Base-by-base conservation (phyloP, 2,113 vertebrate genomes). In the Micronycteris hirsuta region DNA sequence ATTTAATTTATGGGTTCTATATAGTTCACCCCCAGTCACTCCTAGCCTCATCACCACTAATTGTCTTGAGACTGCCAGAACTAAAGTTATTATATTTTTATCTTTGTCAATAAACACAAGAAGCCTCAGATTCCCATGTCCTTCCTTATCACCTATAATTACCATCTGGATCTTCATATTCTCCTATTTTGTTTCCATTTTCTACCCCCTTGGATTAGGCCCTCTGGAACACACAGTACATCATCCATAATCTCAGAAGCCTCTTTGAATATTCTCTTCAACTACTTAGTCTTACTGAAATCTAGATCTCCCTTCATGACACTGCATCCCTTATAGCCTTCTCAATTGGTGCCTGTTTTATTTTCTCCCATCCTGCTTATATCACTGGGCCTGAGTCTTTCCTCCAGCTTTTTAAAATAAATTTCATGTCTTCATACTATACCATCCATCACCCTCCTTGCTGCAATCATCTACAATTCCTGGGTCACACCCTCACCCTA, bases 51-150 rank as follows among this genome's bases (percentile, higher is more conserved):
- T 22, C 16, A 83, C 41, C 31, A 33, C 49, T 89, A 45, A 47
- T 43, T 86, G 33, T 31, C 52, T 77, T 83, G 74, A 89, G 89
- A 86, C 33, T 63, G 73, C 10, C 11, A 63, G 22, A 90, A 71
- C 33, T 74, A 87, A 96, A 88, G 41, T 45, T 33, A 67, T 52
- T 78, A 86, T 76, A 71, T n/a, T 94, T 97, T 73, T 77, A 77
- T 47, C 26, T 45, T 58, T 86, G 5, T 56, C 31, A 86, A 49
- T 49, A 81, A 93, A 58, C 17, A 85, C 52, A 65, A 70, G 70
- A 90, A 92, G 47, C 22, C 38, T 97, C 47, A 86, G 71, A 94
- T 38, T 74, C 56, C 41, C 26, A 86, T 85, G 76, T 84, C n/a
- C 89, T 56, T 89, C 28, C 22, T 87, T 95, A 84, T 76, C 7